Base-by-base conservation (phyloP, 2,888 invertebrate species). In the Orchesellides sinensis region DNA sequence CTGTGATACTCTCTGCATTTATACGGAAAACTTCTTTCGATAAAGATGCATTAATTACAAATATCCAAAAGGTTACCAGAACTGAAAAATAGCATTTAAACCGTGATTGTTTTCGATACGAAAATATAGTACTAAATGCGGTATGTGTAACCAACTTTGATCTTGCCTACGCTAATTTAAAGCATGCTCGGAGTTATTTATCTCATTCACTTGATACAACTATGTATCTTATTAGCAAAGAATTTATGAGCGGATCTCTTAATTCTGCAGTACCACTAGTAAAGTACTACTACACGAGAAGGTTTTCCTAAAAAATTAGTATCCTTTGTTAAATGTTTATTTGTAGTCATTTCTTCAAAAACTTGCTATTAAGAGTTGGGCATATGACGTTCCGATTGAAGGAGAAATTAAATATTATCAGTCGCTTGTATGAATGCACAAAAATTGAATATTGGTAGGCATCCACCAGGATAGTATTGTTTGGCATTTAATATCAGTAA, bases 1-100 rank as follows among this genome's bases (percentile, higher is more conserved):
- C 87, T 87, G 87, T 88, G 86, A 87, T 86, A 87, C 88, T 88
- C 88, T 88, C 88, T 88, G 88, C 88, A 88, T 87, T 88, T 86
- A 79, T 84, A 59, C 61, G 17, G 63, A 83, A n/a, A 69, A 27
- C 56, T 54, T n/a, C n/a, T n/a, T n/a, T n/a, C n/a, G n/a, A n/a
- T n/a, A n/a, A n/a, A n/a, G 35, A 70, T 52, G 47, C n/a, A 54
- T 27, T 66, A 75, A 56, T 32, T 56, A 56, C n/a, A 45, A 12
- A 70, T 10, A 5, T n/a, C 14, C 32, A 66, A 59, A 40, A 59
- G 73, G 80, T 81, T 81, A 74, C 80, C 68, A 63, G 49, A 72
- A 80, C n/a, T 40, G 63, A 35, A 49, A 49, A 17, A 17, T 49
- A 49, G 49, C n/a, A 17, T 17, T 49, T 49, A 49, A 21, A 49